Evolutionary conservation across 2,888 invertebrate genomes (phyloP).

Genomic region (Clivina fossor): DNA sequence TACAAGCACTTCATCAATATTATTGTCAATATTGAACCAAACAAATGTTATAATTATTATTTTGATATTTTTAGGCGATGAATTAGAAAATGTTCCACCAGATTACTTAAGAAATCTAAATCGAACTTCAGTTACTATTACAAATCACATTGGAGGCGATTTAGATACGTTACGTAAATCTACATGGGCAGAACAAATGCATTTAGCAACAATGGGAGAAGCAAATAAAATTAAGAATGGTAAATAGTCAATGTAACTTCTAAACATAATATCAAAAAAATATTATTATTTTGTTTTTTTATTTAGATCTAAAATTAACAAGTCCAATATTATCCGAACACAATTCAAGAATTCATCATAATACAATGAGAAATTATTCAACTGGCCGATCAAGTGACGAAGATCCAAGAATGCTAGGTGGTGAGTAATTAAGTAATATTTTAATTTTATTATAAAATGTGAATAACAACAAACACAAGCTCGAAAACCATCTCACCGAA

Average conservation of each 20-base stretch:
- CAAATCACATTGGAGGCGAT: conserved; percentile 54
- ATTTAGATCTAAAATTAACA: conserved; percentile 29
- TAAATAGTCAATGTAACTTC: conserved; percentile 51
- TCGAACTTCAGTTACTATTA: conserved; percentile 60
- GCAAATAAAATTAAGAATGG: conserved; percentile 84
- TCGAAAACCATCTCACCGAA: too few relatives aligned
- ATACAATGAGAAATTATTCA: conserved; percentile 16
- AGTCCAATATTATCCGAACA: conserved; percentile 30
- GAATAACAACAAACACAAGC: too few relatives aligned
- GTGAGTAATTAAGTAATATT: too few relatives aligned
- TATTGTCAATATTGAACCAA: too few relatives aligned
- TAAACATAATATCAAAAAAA: background rate
- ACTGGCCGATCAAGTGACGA: conserved; percentile 28
- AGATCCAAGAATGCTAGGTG: conserved; percentile 32
- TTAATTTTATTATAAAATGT: too few relatives aligned
- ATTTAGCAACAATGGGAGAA: conserved; percentile 74
- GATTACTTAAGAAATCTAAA: conserved; percentile 83
- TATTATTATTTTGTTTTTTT: background rate
- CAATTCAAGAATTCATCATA: conserved; percentile 23
- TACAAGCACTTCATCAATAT: too few relatives aligned
- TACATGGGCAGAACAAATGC: conserved; percentile 81
- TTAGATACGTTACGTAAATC: conserved; percentile 75
- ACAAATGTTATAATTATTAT: conserved; percentile 6
- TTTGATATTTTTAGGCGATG: conserved; percentile 62
- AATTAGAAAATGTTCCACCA: conserved; percentile 83